Evolutionary conservation across 2,888 invertebrate genomes (phyloP).

Genomic region (Biston stratarius): DNA sequence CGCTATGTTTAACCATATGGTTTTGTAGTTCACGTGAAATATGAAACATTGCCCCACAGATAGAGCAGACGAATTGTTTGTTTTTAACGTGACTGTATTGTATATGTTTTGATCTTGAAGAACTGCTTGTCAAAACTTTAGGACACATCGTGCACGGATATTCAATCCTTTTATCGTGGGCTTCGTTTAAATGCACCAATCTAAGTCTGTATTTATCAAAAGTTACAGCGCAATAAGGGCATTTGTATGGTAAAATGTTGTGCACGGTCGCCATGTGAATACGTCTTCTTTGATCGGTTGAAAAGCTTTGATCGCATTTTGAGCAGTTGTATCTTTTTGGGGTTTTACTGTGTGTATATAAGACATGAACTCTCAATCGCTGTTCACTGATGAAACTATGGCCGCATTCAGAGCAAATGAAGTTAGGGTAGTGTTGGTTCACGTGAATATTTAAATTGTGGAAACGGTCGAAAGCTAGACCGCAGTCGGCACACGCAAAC

Average conservation of each 20-base stretch:
- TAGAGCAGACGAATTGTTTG: background rate
- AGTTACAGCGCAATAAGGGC: conserved; percentile 45
- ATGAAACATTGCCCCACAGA: conserved; percentile 6
- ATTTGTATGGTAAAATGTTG: conserved; percentile 54
- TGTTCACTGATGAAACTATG: conserved; percentile 50
- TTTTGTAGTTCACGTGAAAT: conserved; percentile 55
- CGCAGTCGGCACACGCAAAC: conserved; percentile 65
- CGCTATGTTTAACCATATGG: conserved; percentile 69
- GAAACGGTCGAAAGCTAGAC: conserved; percentile 65
- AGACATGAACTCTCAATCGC: background rate
- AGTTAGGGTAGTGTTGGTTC: conserved; percentile 72
- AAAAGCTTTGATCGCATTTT: conserved; percentile 58
- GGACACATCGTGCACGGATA: conserved; percentile 73
- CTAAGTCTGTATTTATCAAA: conserved; percentile 61
- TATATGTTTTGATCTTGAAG: conserved; percentile 72
- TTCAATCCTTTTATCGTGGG: conserved; percentile 55
- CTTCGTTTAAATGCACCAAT: conserved; percentile 45
- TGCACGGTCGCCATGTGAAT: conserved; percentile 62
- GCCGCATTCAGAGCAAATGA: conserved; percentile 73
- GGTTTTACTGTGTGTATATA: conserved; percentile 3
- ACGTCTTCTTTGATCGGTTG: conserved; percentile 54
- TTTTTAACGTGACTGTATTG: conserved; percentile 65
- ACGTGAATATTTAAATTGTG: conserved; percentile 71
- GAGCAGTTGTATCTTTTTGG: conserved; percentile 8
- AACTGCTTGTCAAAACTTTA: conserved; percentile 67